Evolutionary conservation across 2,797 vertebrate genomes (phyloP), one percentile per base, ranked within the genome.

Genomic region (Premnoplex brunnescens): DNA sequence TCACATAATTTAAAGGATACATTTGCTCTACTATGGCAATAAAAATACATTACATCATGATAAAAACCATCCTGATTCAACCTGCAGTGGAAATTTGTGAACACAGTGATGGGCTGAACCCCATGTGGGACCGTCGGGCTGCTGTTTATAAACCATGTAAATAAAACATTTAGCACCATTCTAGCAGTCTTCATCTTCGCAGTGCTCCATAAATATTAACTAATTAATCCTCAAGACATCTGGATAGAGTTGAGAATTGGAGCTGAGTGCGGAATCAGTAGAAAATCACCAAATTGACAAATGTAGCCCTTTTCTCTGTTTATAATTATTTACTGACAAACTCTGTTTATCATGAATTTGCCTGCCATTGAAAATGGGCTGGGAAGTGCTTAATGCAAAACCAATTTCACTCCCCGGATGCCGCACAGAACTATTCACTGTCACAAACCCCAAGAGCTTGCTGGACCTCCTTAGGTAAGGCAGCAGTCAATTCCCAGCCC

Each of bases 1-100:
- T 96, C 93, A 96, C 79, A 87, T 96, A 92, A 95, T 97, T 96
- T 95, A 95, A 94, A 87, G 86, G 89, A 92, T 95, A 87, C 87
- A 80, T 96, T 96, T 96, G 91, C 64, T 91, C 74, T 90, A 83
- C 44, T 82, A 76, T 41, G 1, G 7, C 75, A 95, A 95, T 95
- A 96, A 96, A 95, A 95, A 94, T 89, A 87, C 69, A 92, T 95
- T 89, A 84, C 71, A 77, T 94, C 63, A 75, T 91, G 63, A 91
- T 93, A 93, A 91, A 95, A 96, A 81, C 68, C 59, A 75, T 92
- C 85, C 86, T 78, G 78, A 88, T 92, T 90, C 88, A 92, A 94
- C 91, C 91, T 96, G 67, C 56, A 94, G 28, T 85, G 34, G 86
- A 89, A 88, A 77, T 85, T 71, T 95, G 36, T 73, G 90, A 95